Conservation (phyloP, 2,797 vertebrate species). For the Ceryle rudis region DNA sequence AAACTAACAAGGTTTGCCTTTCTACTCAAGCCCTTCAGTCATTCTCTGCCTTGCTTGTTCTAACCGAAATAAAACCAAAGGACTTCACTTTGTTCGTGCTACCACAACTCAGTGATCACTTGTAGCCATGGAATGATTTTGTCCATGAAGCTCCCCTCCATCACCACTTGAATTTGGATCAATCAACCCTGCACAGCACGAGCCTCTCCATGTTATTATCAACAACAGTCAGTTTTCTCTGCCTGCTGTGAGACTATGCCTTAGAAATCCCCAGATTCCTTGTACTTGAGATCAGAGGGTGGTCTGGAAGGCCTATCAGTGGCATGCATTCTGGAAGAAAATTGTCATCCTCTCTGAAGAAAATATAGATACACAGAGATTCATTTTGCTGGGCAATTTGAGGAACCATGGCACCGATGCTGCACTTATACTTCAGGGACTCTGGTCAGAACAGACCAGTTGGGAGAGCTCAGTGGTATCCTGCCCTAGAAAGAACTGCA, state of each 20-base stretch:
- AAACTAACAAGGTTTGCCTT: conserved; percentile 43
- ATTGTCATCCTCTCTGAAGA: background rate
- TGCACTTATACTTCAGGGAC: accelerated
- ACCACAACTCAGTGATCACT: background rate
- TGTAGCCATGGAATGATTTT: background rate
- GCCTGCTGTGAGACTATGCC: background rate
- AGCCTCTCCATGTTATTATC: background rate
- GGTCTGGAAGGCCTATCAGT: background rate
- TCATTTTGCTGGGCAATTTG: background rate
- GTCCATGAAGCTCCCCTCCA: background rate
- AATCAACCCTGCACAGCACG: background rate
- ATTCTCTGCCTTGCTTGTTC: conserved; percentile 10
- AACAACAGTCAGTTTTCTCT: background rate
- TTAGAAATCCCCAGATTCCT: background rate
- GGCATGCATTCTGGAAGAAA: accelerated
- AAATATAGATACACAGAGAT: background rate
- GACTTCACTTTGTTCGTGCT: background rate
- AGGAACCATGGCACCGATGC: background rate
- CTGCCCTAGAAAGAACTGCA: background rate
- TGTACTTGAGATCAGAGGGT: background rate
- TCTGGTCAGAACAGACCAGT: background rate
- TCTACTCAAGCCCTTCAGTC: conserved; percentile 7
- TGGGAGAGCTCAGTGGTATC: background rate
- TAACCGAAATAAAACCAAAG: conserved; percentile 20
- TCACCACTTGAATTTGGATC: conserved; percentile 5